Percentiles rank a stretch among this genome's conserved stretches.
Conservation (phyloP, 64 coral and sea anemone species). For the Pachyseris speciosa region DNA sequence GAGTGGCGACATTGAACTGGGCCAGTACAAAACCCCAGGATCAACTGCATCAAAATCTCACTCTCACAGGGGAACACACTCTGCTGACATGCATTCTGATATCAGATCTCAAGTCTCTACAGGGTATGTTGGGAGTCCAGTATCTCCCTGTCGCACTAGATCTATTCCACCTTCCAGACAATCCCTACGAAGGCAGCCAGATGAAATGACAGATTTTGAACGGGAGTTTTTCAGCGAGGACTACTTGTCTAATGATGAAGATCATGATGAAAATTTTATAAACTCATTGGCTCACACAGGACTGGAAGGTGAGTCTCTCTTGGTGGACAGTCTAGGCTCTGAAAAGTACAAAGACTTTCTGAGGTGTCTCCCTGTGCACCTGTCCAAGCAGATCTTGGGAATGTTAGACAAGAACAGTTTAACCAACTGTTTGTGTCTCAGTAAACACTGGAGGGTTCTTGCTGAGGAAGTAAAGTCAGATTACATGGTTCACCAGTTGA, state of each 20-base stretch:
- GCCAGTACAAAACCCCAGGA: constrained; percentile 23
- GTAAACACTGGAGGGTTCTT: constrained; percentile 96
- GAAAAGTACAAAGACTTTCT: constrained; percentile 92
- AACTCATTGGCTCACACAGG: constrained; percentile 34
- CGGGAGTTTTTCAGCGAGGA: constrained; percentile 87
- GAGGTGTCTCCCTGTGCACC: constrained; percentile 91
- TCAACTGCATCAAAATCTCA: constrained; percentile 15
- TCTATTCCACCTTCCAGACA: constrained; percentile 74
- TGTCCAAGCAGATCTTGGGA: constrained; percentile 92
- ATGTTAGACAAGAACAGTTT: constrained; percentile 91
- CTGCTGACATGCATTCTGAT: background rate
- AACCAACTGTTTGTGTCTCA: constrained; percentile 96
- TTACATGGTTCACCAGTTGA: constrained; percentile 90
- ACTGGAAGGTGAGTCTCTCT: constrained; percentile 30
- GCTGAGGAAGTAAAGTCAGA: constrained; percentile 93
- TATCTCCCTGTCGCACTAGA: constrained; percentile 11
- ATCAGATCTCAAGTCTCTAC: background rate
- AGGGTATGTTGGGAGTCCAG: background rate
- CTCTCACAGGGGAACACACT: constrained; percentile 1
- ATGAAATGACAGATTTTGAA: constrained; percentile 78
- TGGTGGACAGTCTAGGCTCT: constrained; percentile 34
- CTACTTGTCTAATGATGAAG: constrained; percentile 85
- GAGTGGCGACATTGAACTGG: constrained; percentile 28
- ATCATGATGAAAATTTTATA: constrained; percentile 64
- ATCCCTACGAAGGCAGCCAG: constrained; percentile 38